Percentiles rank a stretch among this genome's conserved stretches.
Evolutionary conservation across 2,113 vertebrate species (phyloP).

Genomic region (Ammospiza nelsoni): DNA sequence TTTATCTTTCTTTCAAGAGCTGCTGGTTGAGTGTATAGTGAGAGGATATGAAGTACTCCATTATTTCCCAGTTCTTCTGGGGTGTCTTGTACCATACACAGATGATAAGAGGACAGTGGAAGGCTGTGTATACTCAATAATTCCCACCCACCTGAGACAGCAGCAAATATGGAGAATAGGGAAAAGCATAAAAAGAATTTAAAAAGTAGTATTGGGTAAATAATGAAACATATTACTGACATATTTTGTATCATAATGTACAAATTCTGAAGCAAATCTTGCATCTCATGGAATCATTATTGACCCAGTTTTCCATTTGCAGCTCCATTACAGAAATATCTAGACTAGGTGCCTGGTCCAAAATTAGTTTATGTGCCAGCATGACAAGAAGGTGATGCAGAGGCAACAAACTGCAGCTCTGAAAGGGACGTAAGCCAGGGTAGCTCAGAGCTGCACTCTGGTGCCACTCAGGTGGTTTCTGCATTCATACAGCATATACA

Average conservation of each 20-base stretch:
- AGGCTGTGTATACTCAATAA: neutral
- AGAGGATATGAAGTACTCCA: neutral
- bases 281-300: neutral
- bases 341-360: neutral
- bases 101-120: neutral
- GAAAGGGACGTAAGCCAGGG: neutral
- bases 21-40: neutral
- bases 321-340: neutral
- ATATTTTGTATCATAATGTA: neutral
- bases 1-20: neutral
- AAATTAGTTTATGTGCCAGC: neutral
- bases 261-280: neutral
- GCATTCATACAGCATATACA: neutral
- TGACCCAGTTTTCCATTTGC: neutral
- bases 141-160: neutral
- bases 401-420: neutral
- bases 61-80: neutral
- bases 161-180: neutral
- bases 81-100: neutral
- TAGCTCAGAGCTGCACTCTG: neutral
- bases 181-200: neutral
- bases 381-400: neutral
- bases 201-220: neutral
- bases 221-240: neutral
- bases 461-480: neutral